These are phyloP conservation scores for Xanthorhoe spadicearia DNA, from an alignment of 2,888 invertebrate genomes.

Conservation along the genomic window DNA sequence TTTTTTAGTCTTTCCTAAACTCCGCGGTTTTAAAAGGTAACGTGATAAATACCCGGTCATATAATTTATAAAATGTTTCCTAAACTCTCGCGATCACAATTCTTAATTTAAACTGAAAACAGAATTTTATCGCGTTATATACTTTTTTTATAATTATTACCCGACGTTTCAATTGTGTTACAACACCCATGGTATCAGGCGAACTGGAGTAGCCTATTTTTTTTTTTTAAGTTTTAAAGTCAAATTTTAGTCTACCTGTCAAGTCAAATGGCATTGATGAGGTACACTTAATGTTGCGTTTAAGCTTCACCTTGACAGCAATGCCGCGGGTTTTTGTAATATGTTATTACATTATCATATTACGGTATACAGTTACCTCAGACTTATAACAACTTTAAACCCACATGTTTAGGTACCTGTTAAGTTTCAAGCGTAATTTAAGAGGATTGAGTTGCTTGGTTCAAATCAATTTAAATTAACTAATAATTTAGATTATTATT, in stretches of 20 bases:
- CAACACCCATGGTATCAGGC: too few species aligned
- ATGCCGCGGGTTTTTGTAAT: slow-evolving; percentile 37
- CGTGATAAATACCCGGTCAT: too few species aligned
- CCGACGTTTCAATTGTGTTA: too few species aligned
- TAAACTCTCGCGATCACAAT: too few species aligned
- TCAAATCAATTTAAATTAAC: background rate
- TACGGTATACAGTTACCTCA: slow-evolving; percentile 28
- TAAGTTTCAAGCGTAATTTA: background rate
- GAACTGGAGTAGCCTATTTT: too few species aligned
- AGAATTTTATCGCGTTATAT: too few species aligned
- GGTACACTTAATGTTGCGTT: slow-evolving; percentile 14
- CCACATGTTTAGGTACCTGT: background rate
- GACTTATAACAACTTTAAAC: slow-evolving; percentile 15
- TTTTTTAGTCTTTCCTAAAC: too few species aligned
- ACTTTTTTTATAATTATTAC: too few species aligned
- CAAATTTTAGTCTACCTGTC: background rate
- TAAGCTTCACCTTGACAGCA: slow-evolving; percentile 39
- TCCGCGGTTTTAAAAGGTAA: too few species aligned
- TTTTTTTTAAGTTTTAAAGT: background rate
- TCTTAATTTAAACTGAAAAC: too few species aligned
- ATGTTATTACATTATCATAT: slow-evolving; percentile 38
- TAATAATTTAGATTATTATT: too few species aligned
- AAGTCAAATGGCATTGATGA: slow-evolving; percentile 29
- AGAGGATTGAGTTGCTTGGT: background rate
- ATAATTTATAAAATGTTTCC: too few species aligned